These are phyloP conservation scores for Eucera pruinosa DNA, from an alignment of 2,888 invertebrate genomes.

Conservation along the genomic window DNA sequence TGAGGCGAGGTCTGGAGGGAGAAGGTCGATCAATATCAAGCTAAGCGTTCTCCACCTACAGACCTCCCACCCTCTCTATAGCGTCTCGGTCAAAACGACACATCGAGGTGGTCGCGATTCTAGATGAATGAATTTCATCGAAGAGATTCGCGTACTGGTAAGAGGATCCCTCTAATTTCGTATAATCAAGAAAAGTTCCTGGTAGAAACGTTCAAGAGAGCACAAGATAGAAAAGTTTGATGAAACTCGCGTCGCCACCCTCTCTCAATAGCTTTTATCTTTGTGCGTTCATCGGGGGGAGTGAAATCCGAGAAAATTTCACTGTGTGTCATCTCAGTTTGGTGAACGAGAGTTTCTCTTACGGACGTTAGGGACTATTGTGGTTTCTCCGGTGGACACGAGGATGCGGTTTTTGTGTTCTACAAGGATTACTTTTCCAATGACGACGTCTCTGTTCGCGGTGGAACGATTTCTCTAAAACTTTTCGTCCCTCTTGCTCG, in stretches of 20 bases:
- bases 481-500: slow-evolving; percentile 13
- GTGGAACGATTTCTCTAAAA: not conserved
- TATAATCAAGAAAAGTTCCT: slow-evolving; percentile 51
- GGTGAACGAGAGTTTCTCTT: no score
- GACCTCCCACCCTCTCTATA: slow-evolving; percentile 29
- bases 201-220: slow-evolving; percentile 13
- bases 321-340: slow-evolving; percentile 28
- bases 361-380: slow-evolving; percentile 4
- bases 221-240: slow-evolving; percentile 54
- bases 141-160: slow-evolving; percentile 1
- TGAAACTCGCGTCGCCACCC: slow-evolving; percentile 31
- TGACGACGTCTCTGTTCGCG: not conserved
- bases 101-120: slow-evolving; percentile 34
- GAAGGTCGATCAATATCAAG: slow-evolving; percentile 81
- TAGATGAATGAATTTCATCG: slow-evolving; percentile 42
- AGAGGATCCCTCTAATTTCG: slow-evolving; percentile 48
- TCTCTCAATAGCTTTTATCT: slow-evolving; percentile 31
- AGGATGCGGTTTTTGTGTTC: slow-evolving; percentile 10
- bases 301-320: slow-evolving; percentile 29
- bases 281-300: slow-evolving; percentile 6
- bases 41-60: slow-evolving; percentile 78
- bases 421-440: slow-evolving; percentile 24
- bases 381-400: slow-evolving; percentile 2
- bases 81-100: slow-evolving; percentile 41
- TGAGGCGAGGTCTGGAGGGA: slow-evolving; percentile 50